phyloP scores from a whole-genome alignment of 2,888 invertebrate genomes.

The Xestoiulus laeticollis region DNA sequence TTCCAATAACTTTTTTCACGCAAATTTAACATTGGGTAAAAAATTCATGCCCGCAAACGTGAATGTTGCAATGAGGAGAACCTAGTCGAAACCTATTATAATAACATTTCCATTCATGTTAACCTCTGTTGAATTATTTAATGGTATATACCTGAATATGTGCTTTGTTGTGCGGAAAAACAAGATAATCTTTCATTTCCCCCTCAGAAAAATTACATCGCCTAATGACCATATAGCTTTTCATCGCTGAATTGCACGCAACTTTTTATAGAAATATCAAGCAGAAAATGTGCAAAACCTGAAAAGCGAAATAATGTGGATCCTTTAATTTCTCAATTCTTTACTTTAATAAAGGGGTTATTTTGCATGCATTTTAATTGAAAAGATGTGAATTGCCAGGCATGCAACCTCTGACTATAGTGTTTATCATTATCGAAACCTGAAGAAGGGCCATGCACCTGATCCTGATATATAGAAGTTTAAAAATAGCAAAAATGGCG shows the following conservation, averaged over 20 bases:
- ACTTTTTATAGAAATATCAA: not conserved
- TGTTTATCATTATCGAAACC: not conserved
- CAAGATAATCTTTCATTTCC: conserved; percentile 28
- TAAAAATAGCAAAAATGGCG: not conserved
- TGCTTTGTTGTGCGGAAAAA: conserved; percentile 23
- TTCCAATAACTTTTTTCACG: conserved; percentile 23
- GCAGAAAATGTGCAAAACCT: not conserved
- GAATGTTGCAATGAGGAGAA: not conserved
- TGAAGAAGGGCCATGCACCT: not conserved
- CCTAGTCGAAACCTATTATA: conserved; percentile 5
- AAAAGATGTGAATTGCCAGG: not conserved
- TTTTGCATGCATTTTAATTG: not conserved
- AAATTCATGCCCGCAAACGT: not conserved
- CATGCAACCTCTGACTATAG: not conserved
- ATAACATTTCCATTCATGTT: not conserved
- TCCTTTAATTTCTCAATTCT: not conserved
- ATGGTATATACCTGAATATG: not conserved
- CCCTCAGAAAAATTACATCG: not conserved
- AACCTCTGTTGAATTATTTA: conserved; percentile 19
- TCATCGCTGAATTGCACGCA: not conserved
- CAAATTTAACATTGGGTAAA: not conserved
- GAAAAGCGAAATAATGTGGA: not conserved
- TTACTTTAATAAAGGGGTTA: not conserved
- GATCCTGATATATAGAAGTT: not conserved
- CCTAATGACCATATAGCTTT: conserved; percentile 14